Evolutionary conservation across 1,140 invertebrate genomes (phyloP).

Genomic region (Colletes latitarsis): DNA sequence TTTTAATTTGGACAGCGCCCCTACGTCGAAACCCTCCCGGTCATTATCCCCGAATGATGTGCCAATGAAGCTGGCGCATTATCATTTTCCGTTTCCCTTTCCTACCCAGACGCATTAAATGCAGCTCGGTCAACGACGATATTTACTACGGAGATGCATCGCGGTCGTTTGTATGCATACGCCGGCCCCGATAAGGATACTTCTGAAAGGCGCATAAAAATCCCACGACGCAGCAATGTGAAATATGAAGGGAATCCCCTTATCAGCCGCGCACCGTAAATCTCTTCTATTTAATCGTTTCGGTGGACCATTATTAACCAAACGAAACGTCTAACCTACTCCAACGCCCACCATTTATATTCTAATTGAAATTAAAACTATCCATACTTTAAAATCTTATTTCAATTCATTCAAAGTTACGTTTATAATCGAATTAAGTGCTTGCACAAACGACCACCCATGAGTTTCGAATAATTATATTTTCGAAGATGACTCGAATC

Average conservation of each 20-base stretch:
- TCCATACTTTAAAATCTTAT: too few relatives aligned
- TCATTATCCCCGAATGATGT: slow-evolving; percentile 52
- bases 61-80: slow-evolving; percentile 57
- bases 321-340: not conserved
- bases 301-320: not conserved
- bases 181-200: not conserved
- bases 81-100: slow-evolving; percentile 53
- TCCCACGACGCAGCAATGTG: not conserved
- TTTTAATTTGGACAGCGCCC: slow-evolving; percentile 67
- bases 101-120: slow-evolving; percentile 41
- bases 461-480: too few relatives aligned
- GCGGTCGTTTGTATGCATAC: slow-evolving; percentile 6
- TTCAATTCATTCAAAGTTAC: too few relatives aligned
- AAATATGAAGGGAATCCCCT: not conserved
- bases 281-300: not conserved
- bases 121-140: slow-evolving; percentile 30
- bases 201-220: slow-evolving; percentile 1
- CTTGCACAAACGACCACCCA: too few relatives aligned
- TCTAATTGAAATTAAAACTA: too few relatives aligned
- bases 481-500: too few relatives aligned
- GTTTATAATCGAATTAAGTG: too few relatives aligned
- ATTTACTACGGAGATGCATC: slow-evolving; percentile 12
- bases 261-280: not conserved
- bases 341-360: too few relatives aligned
- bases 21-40: slow-evolving; percentile 1